These are phyloP conservation scores for Pristionchus fissidentatus DNA, from an alignment of 2,888 invertebrate genomes.

Conservation along the genomic window DNA sequence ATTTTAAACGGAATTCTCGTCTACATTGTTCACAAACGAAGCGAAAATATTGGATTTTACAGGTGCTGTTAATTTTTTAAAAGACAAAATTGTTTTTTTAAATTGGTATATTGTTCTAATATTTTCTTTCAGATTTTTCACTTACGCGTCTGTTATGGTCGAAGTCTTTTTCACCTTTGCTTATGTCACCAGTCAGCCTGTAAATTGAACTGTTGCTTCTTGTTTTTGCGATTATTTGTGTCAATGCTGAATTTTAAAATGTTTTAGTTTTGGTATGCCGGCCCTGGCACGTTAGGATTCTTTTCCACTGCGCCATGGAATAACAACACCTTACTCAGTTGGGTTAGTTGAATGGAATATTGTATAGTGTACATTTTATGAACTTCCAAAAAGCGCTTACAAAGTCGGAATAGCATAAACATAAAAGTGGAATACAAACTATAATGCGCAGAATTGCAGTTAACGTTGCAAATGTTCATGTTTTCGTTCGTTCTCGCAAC, in stretches of 20 bases:
- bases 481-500: neutral
- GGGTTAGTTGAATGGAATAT: no score
- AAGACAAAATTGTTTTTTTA: neutral
- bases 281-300: neutral
- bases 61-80: neutral
- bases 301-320: slow-evolving; percentile 5
- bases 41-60: neutral
- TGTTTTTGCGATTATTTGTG: neutral
- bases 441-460: neutral
- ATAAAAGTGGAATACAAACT: no score
- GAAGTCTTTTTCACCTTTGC: neutral
- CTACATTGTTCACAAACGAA: neutral
- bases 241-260: neutral
- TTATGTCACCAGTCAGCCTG: neutral
- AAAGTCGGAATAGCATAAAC: no score
- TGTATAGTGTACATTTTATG: no score
- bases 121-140: neutral
- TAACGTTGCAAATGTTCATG: neutral
- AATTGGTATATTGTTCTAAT: no score
- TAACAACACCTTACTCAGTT: neutral
- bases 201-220: neutral
- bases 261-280: slow-evolving; percentile 13
- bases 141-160: neutral
- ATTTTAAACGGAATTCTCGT: no score
- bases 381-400: no score